Conservation (phyloP, 2,888 invertebrate genomes). For the Nasonovia ribisnigri region DNA sequence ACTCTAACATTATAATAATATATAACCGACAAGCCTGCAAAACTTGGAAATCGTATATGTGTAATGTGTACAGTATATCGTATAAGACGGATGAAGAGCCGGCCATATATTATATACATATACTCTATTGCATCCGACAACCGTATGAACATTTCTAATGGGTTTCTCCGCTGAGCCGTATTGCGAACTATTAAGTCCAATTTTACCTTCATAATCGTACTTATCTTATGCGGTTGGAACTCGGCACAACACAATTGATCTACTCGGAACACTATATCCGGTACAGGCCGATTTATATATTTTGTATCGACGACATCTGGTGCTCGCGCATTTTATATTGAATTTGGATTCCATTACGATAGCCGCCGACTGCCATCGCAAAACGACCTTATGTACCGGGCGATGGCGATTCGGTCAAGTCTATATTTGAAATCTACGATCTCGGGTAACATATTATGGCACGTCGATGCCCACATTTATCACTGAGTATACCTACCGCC, state of each 20-base stretch:
- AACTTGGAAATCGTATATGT: neutral
- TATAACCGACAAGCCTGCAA: neutral
- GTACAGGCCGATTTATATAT: neutral
- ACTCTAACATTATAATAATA: neutral
- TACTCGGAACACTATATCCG: neutral
- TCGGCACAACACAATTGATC: neutral
- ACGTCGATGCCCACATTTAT: neutral
- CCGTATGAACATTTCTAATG: slow-evolving; percentile 13
- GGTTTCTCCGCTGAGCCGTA: slow-evolving; percentile 3
- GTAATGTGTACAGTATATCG: neutral
- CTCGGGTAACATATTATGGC: neutral
- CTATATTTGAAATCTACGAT: neutral
- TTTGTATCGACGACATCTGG: neutral
- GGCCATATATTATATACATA: neutral
- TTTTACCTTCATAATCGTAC: slow-evolving; percentile 23
- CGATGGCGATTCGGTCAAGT: slow-evolving; percentile 5
- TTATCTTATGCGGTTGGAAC: neutral
- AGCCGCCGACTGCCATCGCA: neutral
- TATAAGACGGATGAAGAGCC: neutral
- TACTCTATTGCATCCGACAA: neutral
- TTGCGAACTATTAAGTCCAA: slow-evolving; percentile 13
- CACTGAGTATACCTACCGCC: neutral
- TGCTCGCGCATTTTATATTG: neutral
- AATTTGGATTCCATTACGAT: slow-evolving; percentile 9
- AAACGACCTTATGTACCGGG: neutral